phyloP scores from a whole-genome alignment of 2,888 invertebrate species.

The Helleia helle region DNA sequence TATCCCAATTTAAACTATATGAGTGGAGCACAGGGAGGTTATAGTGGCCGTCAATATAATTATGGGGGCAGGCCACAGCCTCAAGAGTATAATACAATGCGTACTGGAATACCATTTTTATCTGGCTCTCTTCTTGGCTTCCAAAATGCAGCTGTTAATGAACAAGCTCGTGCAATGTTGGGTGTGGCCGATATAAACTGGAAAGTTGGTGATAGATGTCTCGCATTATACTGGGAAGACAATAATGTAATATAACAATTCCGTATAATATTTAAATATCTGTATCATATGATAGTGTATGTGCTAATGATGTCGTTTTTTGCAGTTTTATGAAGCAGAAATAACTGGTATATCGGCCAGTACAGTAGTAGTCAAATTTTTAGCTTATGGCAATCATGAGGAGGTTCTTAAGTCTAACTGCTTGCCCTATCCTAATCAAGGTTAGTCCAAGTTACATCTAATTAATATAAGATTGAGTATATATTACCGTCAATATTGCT shows the following conservation, averaged over 20 bases:
- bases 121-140: constrained; percentile 61
- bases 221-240: constrained; percentile 96
- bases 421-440: constrained; percentile 74
- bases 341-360: constrained; percentile 86
- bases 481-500: too few relatives aligned
- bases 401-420: constrained; percentile 90
- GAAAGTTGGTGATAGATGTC: constrained; percentile 87
- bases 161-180: constrained; percentile 67
- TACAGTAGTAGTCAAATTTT: constrained; percentile 89
- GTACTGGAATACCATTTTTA: constrained; percentile 49
- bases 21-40: constrained; percentile 29
- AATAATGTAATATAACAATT: constrained; percentile 76
- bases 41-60: constrained; percentile 37
- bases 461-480: too few relatives aligned
- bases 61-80: constrained; percentile 37
- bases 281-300: too few relatives aligned
- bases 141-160: constrained; percentile 67
- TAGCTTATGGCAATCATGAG: constrained; percentile 92
- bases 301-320: constrained; percentile 16
- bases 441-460: too few relatives aligned
- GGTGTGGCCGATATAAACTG: constrained; percentile 75
- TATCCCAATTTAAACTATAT: constrained; percentile 40
- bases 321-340: constrained; percentile 87
- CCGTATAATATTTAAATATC: constrained; percentile 18
- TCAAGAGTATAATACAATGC: constrained; percentile 37